These are phyloP conservation scores for Acanthosepion lycidas DNA, from an alignment of 2,888 invertebrate species.

Conservation along the genomic window DNA sequence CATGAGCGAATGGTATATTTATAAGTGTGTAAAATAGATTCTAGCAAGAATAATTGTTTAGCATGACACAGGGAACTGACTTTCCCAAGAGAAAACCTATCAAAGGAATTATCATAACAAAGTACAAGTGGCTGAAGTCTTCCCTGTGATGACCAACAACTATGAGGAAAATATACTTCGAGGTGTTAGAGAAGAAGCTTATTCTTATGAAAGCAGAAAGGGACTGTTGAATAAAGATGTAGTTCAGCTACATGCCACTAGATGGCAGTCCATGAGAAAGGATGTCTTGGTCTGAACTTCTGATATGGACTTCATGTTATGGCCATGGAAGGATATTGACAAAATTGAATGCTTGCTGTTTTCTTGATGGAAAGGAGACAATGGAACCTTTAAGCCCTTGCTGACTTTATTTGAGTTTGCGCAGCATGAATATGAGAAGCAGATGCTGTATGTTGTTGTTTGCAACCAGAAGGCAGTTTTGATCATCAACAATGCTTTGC, in stretches of 20 bases:
- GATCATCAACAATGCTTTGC: conserved; percentile 70
- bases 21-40: too few species aligned
- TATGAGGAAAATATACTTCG: conserved; percentile 73
- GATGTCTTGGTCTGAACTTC: conserved; percentile 48
- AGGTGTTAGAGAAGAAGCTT: conserved; percentile 72
- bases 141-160: conserved; percentile 74
- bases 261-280: conserved; percentile 72
- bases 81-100: too few species aligned
- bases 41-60: too few species aligned
- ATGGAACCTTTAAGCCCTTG: conserved; percentile 13
- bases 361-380: too few species aligned
- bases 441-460: conserved; percentile 63
- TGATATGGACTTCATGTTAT: too few species aligned
- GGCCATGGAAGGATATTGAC: too few species aligned
- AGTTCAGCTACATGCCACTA: conserved; percentile 73
- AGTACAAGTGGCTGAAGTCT: conserved; percentile 68
- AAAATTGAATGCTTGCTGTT: too few species aligned
- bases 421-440: conserved; percentile 70
- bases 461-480: conserved; percentile 67
- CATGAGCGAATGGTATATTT: too few species aligned
- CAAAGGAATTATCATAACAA: too few species aligned
- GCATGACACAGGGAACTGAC: too few species aligned
- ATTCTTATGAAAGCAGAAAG: conserved; percentile 70
- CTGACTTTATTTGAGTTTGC: conserved; percentile 68
- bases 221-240: conserved; percentile 73